Percentiles rank a stretch among this genome's conserved stretches.
phyloP scores from a whole-genome alignment of 2,888 invertebrate genomes.

The Drosophila meridiana region DNA sequence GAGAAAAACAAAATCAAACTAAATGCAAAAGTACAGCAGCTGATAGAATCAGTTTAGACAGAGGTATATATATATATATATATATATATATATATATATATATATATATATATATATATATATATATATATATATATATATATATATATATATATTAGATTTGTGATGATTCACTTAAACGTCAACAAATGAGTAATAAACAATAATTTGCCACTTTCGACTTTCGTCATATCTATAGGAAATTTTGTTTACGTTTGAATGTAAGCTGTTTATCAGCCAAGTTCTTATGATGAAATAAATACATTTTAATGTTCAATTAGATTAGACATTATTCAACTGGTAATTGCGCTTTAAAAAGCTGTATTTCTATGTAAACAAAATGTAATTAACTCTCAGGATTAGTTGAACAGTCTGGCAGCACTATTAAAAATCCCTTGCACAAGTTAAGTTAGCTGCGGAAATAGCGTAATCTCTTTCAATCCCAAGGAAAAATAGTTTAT shows the following conservation, averaged over 20 bases:
- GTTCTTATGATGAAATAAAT: slow-evolving; percentile 9
- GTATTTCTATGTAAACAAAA: background rate
- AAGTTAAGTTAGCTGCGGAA: background rate
- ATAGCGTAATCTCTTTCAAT: background rate
- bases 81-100: slow-evolving; percentile 5
- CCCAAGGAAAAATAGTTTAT: background rate
- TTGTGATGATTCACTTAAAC: slow-evolving; percentile 7
- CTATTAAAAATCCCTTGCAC: background rate
- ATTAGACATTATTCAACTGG: slow-evolving; percentile 3
- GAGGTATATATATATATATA: slow-evolving; percentile 3
- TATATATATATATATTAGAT: background rate
- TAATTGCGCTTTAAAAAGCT: slow-evolving; percentile 5
- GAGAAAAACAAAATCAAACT: background rate
- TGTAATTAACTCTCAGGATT: background rate
- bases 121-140: slow-evolving; percentile 2
- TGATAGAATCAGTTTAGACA: background rate
- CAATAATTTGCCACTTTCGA: slow-evolving; percentile 14
- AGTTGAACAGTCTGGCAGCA: background rate
- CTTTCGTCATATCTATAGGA: slow-evolving; percentile 3
- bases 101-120: slow-evolving; percentile 5
- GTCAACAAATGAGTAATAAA: slow-evolving; percentile 41
- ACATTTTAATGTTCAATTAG: slow-evolving; percentile 17
- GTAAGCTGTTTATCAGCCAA: background rate
- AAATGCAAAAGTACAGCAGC: too few relatives aligned
- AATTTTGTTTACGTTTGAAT: slow-evolving; percentile 14